Evolutionary conservation across 2,797 vertebrate genomes (phyloP).

Genomic region (Pygocentrus nattereri): DNA sequence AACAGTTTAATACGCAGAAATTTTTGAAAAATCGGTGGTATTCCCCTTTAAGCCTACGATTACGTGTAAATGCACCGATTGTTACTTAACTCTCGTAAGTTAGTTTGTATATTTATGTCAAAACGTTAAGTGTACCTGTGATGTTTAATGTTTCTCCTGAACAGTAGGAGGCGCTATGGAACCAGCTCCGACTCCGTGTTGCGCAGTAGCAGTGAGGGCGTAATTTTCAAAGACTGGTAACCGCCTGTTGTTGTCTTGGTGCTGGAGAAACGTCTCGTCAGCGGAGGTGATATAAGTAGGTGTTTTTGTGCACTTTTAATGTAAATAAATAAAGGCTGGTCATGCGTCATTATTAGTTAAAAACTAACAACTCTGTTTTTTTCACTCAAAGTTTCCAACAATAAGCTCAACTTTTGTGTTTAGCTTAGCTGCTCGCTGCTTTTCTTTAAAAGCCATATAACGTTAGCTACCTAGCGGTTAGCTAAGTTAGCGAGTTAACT

Average conservation of each 20-base stretch:
- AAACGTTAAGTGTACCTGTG: neutral
- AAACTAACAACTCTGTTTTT: neutral
- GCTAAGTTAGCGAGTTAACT: too few species aligned
- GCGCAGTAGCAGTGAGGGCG: slow-evolving; percentile 52
- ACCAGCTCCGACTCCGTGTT: too few species aligned
- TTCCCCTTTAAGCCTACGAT: too few species aligned
- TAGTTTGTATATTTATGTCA: too few species aligned
- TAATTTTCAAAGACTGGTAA: slow-evolving; percentile 73
- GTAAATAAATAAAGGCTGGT: neutral
- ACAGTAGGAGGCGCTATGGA: slow-evolving; percentile 46
- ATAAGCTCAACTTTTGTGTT: neutral
- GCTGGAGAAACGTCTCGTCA: slow-evolving; percentile 7
- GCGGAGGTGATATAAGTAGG: neutral
- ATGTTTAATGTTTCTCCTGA: neutral
- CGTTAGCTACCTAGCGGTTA: too few species aligned
- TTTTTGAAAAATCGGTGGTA: too few species aligned
- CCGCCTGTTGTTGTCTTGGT: slow-evolving; percentile 58
- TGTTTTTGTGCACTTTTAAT: neutral
- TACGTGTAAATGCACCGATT: neutral
- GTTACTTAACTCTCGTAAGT: too few species aligned
- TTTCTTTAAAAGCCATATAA: too few species aligned
- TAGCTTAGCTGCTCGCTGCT: neutral
- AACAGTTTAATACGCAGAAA: too few species aligned
- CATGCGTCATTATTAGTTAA: neutral
- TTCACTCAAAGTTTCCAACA: neutral